Percentiles rank a stretch among this genome's conserved stretches.
Evolutionary conservation across 2,113 vertebrate species (phyloP).

Genomic region (Petrocephalus microphthalmus): DNA sequence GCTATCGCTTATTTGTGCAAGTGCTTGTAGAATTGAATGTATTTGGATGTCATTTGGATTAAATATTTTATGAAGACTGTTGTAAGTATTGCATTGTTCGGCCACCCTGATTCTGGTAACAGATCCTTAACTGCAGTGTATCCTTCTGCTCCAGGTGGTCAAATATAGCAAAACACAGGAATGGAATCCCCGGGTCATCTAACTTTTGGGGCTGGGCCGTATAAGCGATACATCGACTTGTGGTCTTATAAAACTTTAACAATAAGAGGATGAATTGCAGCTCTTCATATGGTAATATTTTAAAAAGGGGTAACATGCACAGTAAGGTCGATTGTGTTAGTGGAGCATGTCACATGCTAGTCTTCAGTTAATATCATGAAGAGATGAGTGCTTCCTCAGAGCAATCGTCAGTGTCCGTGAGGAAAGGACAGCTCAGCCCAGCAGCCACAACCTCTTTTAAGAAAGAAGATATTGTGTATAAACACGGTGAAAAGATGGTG

Average conservation of each 20-base stretch:
- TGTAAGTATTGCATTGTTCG: background rate
- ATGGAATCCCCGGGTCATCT: background rate
- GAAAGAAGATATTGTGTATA: background rate
- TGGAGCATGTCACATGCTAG: background rate
- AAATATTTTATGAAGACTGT: background rate
- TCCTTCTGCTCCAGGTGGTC: background rate
- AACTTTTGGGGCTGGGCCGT: background rate
- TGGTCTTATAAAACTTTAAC: background rate
- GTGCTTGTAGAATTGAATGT: background rate
- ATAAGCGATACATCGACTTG: background rate
- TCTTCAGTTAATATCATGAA: background rate
- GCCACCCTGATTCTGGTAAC: background rate
- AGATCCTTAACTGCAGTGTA: background rate
- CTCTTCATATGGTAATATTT: background rate
- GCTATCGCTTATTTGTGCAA: background rate
- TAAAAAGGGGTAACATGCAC: background rate
- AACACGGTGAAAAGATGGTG: background rate
- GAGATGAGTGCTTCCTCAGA: background rate
- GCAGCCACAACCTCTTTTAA: background rate
- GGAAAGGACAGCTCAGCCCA: background rate
- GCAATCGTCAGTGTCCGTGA: background rate
- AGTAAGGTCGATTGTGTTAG: background rate
- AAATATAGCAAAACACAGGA: background rate
- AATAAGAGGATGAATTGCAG: background rate
- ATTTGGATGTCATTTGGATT: background rate